phyloP scores from a whole-genome alignment of 2,113 vertebrate genomes.

The Patagioenas fasciata region DNA sequence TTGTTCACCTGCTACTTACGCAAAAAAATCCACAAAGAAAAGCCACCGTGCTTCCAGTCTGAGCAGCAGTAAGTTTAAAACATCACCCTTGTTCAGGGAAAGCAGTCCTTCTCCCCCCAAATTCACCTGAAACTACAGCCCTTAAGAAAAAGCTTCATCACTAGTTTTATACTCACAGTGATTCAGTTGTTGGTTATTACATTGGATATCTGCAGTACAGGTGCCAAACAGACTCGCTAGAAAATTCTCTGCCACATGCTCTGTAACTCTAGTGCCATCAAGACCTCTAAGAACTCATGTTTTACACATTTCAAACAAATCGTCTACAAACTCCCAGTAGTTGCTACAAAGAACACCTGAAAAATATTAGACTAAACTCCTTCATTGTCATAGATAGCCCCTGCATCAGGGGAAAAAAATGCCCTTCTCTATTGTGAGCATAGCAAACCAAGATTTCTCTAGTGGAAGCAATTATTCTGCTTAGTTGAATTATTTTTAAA shows the following conservation, averaged over 20 bases:
- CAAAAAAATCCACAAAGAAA: not conserved
- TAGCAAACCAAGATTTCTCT: not conserved
- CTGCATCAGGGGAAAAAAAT: not conserved
- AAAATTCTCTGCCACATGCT: not conserved
- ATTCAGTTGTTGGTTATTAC: not conserved
- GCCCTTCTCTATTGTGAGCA: not conserved
- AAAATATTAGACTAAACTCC: not conserved
- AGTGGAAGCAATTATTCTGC: not conserved
- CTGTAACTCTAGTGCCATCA: not conserved
- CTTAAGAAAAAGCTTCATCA: not conserved
- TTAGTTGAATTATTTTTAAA: not conserved
- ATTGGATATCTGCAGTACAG: not conserved
- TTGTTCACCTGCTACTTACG: not conserved
- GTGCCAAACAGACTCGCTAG: not conserved
- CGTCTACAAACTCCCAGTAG: not conserved
- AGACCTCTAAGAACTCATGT: not conserved
- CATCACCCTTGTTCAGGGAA: not conserved
- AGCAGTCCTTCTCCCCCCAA: not conserved
- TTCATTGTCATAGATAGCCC: not conserved
- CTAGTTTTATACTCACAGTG: not conserved
- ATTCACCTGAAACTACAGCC: not conserved
- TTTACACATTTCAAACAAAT: not conserved
- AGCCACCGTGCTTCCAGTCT: not conserved
- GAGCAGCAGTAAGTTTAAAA: not conserved
- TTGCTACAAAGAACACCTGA: not conserved